A percentile compares a stretch with the other conserved stretches of the same genome.
Evolutionary conservation across 2,113 vertebrate genomes (phyloP).

Genomic region (Phyllostomus discolor): DNA sequence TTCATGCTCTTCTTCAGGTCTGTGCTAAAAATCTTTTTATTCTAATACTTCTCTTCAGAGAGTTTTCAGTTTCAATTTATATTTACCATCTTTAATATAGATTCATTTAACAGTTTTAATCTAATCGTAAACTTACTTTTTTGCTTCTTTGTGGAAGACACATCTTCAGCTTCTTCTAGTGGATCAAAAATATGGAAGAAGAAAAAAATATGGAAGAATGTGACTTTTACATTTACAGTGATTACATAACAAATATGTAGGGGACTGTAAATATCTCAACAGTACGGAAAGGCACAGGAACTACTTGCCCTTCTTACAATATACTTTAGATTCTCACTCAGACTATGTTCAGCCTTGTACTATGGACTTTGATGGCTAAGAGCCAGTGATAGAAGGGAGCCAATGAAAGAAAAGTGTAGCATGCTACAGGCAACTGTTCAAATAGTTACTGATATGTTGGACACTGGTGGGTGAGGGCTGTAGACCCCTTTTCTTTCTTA

Average conservation of each 20-base stretch:
- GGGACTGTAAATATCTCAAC: neutral
- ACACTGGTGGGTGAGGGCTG: neutral
- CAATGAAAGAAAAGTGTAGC: neutral
- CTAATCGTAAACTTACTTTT: constrained; percentile 63
- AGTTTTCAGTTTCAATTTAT: neutral
- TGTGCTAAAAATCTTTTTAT: neutral
- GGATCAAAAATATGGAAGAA: constrained; percentile 34
- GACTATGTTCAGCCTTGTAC: neutral
- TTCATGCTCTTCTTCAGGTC: neutral
- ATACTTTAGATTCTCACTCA: neutral
- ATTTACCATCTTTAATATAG: neutral
- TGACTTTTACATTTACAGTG: neutral
- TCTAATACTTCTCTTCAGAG: neutral
- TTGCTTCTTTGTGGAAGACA: constrained; percentile 49
- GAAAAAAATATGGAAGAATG: constrained; percentile 45
- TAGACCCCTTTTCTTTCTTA: neutral
- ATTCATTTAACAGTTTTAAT: neutral
- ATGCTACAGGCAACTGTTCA: neutral
- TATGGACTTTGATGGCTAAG: neutral
- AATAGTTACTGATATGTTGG: neutral
- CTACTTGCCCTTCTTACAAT: neutral
- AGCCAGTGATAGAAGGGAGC: neutral
- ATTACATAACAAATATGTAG: neutral
- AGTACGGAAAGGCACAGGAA: neutral
- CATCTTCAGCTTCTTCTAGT: constrained; percentile 60